phyloP scores from a whole-genome alignment of 35 echinoderm and acorn worm species.

The Stichopus chloronotus region DNA sequence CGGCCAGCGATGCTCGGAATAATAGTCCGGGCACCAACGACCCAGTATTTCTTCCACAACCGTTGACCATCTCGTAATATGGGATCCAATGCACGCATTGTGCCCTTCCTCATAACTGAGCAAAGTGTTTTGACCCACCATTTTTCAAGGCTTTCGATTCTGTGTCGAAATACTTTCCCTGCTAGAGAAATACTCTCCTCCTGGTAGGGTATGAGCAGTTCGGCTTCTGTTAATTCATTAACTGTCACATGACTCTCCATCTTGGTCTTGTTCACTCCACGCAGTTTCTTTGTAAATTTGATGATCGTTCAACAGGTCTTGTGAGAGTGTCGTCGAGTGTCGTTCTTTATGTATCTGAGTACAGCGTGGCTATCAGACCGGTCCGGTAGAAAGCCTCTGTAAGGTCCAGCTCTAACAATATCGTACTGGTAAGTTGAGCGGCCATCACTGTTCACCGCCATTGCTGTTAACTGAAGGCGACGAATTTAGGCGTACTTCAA shows the following conservation, averaged over 20 bases:
- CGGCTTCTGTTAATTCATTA: constrained; percentile 53
- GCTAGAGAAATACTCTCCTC: not conserved
- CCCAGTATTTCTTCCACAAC: constrained; percentile 66
- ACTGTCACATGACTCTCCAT: not conserved
- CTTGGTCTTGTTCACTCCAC: not conserved
- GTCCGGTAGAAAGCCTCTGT: constrained; percentile 57
- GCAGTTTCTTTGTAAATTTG: constrained; percentile 22
- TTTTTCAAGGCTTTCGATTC: constrained; percentile 27
- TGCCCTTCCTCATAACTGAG: constrained; percentile 39
- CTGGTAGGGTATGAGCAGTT: constrained; percentile 29
- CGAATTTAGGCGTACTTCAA: constrained; percentile 72
- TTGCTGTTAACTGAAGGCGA: constrained; percentile 67
- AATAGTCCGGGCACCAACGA: constrained; percentile 25
- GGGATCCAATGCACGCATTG: constrained; percentile 63
- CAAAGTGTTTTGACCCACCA: not conserved
- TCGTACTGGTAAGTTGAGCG: constrained; percentile 39
- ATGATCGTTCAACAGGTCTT: constrained; percentile 34
- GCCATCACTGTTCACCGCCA: constrained; percentile 57
- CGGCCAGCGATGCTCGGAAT: constrained; percentile 43
- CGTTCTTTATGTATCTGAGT: constrained; percentile 49
- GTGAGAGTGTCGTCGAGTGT: constrained; percentile 38
- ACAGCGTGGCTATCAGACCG: constrained; percentile 65
- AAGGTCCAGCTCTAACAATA: constrained; percentile 36
- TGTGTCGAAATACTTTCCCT: constrained; percentile 10
- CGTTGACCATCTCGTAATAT: constrained; percentile 14